Percentiles rank a stretch among this genome's conserved stretches.
Evolutionary conservation across 1,140 invertebrate species (phyloP).

Genomic region (Diuraphis noxia): DNA sequence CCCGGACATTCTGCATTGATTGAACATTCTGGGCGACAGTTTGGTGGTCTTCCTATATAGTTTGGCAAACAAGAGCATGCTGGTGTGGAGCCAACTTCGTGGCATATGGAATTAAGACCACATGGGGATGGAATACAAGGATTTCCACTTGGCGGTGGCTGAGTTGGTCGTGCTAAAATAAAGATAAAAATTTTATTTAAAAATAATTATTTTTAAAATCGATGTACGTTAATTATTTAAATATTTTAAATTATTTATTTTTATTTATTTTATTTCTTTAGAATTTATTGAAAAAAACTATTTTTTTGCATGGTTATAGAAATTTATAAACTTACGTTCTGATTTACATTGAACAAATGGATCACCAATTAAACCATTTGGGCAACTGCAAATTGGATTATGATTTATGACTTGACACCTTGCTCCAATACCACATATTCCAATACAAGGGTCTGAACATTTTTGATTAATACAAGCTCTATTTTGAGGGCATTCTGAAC

Average conservation of each 20-base stretch:
- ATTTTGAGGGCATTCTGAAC: slow-evolving; percentile 61
- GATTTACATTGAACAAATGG: slow-evolving; percentile 63
- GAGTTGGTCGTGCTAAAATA: slow-evolving; percentile 55
- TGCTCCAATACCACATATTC: slow-evolving; percentile 63
- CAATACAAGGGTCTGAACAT: slow-evolving; percentile 62
- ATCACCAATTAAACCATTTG: slow-evolving; percentile 62
- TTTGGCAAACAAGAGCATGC: slow-evolving; percentile 79
- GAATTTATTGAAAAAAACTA: background rate
- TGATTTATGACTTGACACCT: slow-evolving; percentile 62
- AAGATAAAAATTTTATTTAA: background rate
- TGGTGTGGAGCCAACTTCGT: slow-evolving; percentile 70
- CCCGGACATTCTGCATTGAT: slow-evolving; percentile 81
- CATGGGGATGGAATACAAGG: slow-evolving; percentile 63
- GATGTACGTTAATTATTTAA: background rate
- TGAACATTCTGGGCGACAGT: slow-evolving; percentile 79
- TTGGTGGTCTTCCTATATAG: slow-evolving; percentile 78
- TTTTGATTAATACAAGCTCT: slow-evolving; percentile 62
- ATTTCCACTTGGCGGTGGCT: slow-evolving; percentile 60
- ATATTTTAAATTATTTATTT: too few relatives aligned
- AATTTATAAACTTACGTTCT: slow-evolving; percentile 52
- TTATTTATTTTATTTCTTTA: background rate
- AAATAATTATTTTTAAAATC: background rate
- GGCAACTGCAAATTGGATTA: slow-evolving; percentile 61
- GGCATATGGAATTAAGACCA: slow-evolving; percentile 71
- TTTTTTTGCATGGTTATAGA: background rate